Percentiles rank a stretch among this genome's conserved stretches.
Evolutionary conservation across 2,888 invertebrate species (phyloP).

Genomic region (Tromatobia lineatoria): DNA sequence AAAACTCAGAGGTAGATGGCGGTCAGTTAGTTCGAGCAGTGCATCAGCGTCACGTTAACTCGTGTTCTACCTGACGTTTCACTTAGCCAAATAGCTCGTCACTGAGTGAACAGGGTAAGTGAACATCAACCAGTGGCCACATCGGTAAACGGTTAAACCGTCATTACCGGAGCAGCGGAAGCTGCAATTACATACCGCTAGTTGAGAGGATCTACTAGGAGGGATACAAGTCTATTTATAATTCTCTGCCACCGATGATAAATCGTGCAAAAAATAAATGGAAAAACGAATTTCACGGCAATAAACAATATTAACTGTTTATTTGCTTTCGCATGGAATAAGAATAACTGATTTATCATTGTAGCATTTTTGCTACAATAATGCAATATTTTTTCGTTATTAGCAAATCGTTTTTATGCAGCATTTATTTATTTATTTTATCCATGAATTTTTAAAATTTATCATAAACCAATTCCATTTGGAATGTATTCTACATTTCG

Average conservation of each 20-base stretch:
- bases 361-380: too few relatives aligned
- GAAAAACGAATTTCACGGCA: background rate
- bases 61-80: slow-evolving; percentile 55
- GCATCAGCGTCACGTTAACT: slow-evolving; percentile 43
- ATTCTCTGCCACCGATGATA: background rate
- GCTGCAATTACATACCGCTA: slow-evolving; percentile 10
- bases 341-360: too few relatives aligned
- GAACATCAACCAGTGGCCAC: slow-evolving; percentile 34
- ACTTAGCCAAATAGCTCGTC: slow-evolving; percentile 49
- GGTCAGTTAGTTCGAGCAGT: background rate
- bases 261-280: background rate
- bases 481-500: too few relatives aligned
- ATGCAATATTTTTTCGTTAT: too few relatives aligned
- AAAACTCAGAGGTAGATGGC: background rate
- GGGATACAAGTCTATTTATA: background rate
- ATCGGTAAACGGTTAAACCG: slow-evolving; percentile 51
- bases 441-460: too few relatives aligned
- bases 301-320: background rate
- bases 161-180: slow-evolving; percentile 36
- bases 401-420: too few relatives aligned
- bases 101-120: slow-evolving; percentile 8
- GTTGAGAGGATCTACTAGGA: background rate
- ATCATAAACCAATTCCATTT: too few relatives aligned
- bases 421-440: too few relatives aligned
- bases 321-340: too few relatives aligned